A percentile compares a stretch with the other conserved stretches of the same genome.
Evolutionary conservation across 2,888 invertebrate species (phyloP).

Genomic region (Cylindroiulus punctatus): DNA sequence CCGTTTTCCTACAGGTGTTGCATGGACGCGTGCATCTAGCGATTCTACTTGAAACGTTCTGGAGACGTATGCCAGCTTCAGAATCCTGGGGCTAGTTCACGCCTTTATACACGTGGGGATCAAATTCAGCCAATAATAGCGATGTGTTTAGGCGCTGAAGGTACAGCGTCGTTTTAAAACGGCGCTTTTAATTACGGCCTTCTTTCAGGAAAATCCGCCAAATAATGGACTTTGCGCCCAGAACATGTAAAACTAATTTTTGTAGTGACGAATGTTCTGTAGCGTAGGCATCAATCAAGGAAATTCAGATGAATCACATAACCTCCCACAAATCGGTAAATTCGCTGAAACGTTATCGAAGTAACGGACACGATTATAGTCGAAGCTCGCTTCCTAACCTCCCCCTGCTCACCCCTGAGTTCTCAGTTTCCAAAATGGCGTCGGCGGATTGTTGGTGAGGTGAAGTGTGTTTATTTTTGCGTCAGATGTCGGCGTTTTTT

Average conservation of each 20-base stretch:
- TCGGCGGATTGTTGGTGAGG: conserved; percentile 35
- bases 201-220: background rate
- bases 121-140: no score
- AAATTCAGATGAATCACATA: conserved; percentile 14
- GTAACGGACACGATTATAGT: background rate
- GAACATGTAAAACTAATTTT: background rate
- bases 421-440: conserved; percentile 46
- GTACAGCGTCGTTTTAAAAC: no score
- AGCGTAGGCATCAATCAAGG: background rate
- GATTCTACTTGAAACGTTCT: no score
- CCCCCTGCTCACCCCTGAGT: background rate
- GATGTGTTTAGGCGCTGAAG: no score
- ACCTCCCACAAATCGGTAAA: background rate
- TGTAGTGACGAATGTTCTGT: background rate
- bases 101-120: no score
- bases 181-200: background rate
- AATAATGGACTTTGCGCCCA: background rate
- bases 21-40: no score
- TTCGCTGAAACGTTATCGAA: background rate
- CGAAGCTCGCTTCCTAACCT: background rate
- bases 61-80: no score
- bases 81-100: no score
- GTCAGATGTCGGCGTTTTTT: conserved; percentile 22
- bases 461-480: conserved; percentile 36
- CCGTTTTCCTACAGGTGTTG: no score